Conservation (phyloP, 2,888 invertebrate genomes). For the Caenorhabditis wallacei region DNA sequence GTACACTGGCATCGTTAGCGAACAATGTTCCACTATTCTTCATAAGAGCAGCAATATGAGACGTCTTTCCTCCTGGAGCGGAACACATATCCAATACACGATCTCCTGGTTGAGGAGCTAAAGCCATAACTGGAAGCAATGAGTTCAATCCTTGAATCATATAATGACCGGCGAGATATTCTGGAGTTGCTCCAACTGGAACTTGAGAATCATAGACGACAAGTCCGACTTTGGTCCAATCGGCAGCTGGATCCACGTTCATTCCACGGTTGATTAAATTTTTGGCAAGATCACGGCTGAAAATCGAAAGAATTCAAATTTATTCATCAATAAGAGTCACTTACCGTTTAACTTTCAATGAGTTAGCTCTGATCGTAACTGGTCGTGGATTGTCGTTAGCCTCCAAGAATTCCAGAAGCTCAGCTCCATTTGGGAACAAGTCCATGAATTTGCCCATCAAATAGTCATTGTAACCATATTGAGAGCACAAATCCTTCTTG, state of each 20-base stretch:
- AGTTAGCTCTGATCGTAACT: slow-evolving; percentile 95
- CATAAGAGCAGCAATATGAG: slow-evolving; percentile 97
- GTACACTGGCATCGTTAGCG: slow-evolving; percentile 93
- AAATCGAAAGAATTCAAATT: slow-evolving; percentile 1
- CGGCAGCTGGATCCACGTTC: slow-evolving; percentile 97
- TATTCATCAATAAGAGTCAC: background rate
- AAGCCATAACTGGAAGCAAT: slow-evolving; percentile 96
- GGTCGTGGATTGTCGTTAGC: slow-evolving; percentile 96
- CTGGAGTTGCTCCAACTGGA: slow-evolving; percentile 96
- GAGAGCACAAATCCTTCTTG: slow-evolving; percentile 91
- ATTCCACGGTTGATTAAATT: slow-evolving; percentile 96
- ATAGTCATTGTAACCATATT: slow-evolving; percentile 97
- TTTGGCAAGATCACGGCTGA: slow-evolving; percentile 84
- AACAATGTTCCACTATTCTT: slow-evolving; percentile 94
- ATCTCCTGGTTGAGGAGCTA: slow-evolving; percentile 91
- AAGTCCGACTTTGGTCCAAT: slow-evolving; percentile 98
- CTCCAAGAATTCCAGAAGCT: slow-evolving; percentile 93
- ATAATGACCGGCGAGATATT: slow-evolving; percentile 98
- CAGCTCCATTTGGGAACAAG: slow-evolving; percentile 87
- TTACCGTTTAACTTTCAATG: slow-evolving; percentile 88
- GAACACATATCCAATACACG: slow-evolving; percentile 95
- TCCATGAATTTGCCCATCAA: slow-evolving; percentile 94
- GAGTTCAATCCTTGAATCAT: slow-evolving; percentile 91
- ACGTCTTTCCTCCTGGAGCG: slow-evolving; percentile 98
- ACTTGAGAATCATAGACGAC: slow-evolving; percentile 97